Evolutionary conservation across 2,797 vertebrate species (phyloP), one percentile per base, ranked within the genome.

Genomic region (Echeneis naucrates): DNA sequence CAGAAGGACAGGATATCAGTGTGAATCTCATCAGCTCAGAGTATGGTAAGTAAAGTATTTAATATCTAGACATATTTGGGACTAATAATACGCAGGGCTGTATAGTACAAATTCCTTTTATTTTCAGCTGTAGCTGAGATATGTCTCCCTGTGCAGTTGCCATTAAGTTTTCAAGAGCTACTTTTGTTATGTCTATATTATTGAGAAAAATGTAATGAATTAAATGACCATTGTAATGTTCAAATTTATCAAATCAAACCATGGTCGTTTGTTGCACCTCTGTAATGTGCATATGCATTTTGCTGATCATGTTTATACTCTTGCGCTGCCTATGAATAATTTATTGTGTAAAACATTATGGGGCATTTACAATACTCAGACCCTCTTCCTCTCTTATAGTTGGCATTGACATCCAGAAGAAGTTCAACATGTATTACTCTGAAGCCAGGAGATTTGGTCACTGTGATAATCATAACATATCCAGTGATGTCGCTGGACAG

Each of bases 21-120:
- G 88, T 98, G 88, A 94, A 97, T 93, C 90, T 99, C 83, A 97
- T 99, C 86, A 99, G 97, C 90, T 98, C 97, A 90, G 96, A 98
- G 85, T 99, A 96, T 64, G 97, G 98, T 99, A n/a, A 53, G 19
- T 33, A 72, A 73, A 64, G 2, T 24, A 37, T 26, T n/a, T 33
- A 72, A 75, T 59, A 2, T 21, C 37, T 26, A 17, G 8, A 57
- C 61, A 54, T 47, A 14, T 23, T 54, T n/a, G 11, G 35, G 8
- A 58, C 21, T 27, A 27, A 47, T 13, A 63, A 14, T 33, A 33
- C 58, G 16, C 53, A 32, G 27, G 32, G 26, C 44, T 48, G 26
- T 60, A 64, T 23, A 23, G 42, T 27, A 13, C 53, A 55, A 16
- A 8, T 4, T 47, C 57, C 2, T 65, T 26, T 50, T 4, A 75